Conservation (phyloP, 92 coral and sea anemone species). For the Epizoanthus stellaris region DNA sequence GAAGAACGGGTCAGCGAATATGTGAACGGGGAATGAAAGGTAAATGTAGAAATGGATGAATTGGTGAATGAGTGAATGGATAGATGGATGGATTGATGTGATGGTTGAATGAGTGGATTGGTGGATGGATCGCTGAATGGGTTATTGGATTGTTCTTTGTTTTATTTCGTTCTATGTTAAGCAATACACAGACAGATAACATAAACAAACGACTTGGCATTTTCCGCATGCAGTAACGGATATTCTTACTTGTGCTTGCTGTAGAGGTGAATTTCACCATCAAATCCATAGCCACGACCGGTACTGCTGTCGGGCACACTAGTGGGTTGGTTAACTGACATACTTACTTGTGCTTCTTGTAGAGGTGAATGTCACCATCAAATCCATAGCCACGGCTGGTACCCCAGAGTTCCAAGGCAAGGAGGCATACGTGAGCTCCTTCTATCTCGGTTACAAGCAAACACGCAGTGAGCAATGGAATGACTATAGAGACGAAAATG, state of each 20-base stretch:
- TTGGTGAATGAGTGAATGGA: too few relatives aligned
- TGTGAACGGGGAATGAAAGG: too few relatives aligned
- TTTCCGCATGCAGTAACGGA: not conserved
- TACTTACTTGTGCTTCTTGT: too few relatives aligned
- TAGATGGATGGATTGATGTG: too few relatives aligned
- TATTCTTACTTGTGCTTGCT: too few relatives aligned
- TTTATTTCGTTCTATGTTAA: not conserved
- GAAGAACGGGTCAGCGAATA: too few relatives aligned
- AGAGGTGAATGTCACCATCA: slow-evolving; percentile 9
- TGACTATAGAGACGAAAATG: not conserved
- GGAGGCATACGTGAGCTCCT: slow-evolving; percentile 20
- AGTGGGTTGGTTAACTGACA: not conserved
- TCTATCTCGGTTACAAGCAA: slow-evolving; percentile 19
- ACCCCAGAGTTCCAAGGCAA: not conserved
- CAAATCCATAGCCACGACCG: slow-evolving; percentile 5
- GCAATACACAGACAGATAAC: not conserved
- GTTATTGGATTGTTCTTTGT: not conserved
- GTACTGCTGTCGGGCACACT: not conserved
- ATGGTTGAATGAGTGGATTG: too few relatives aligned
- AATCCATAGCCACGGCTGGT: slow-evolving; percentile 10
- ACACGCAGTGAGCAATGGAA: not conserved
- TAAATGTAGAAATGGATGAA: too few relatives aligned
- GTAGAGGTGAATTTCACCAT: slow-evolving; percentile 2
- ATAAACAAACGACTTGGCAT: not conserved
- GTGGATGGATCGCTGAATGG: not conserved